Evolutionary conservation across 2,888 invertebrate genomes (phyloP).

Genomic region (Cerceris rybyensis): DNA sequence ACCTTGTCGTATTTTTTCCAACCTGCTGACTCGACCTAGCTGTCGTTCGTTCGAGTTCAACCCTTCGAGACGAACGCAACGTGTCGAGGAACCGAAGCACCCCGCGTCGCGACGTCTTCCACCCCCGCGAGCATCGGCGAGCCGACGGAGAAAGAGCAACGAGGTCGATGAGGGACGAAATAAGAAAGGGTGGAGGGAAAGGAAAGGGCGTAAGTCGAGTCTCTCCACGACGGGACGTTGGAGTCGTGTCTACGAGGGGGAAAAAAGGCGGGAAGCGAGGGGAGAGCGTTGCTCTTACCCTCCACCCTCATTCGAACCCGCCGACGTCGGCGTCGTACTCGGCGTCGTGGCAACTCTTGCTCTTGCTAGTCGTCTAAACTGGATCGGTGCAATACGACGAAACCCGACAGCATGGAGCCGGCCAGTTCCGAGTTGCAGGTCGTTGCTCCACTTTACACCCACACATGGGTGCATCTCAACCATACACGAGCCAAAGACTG

Average conservation of each 20-base stretch:
- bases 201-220: not conserved
- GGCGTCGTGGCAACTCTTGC: slow-evolving; percentile 31
- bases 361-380: slow-evolving; percentile 53
- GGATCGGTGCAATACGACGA: slow-evolving; percentile 72
- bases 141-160: slow-evolving; percentile 22
- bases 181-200: slow-evolving; percentile 28
- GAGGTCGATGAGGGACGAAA: slow-evolving; percentile 39
- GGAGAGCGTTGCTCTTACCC: slow-evolving; percentile 33
- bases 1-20: slow-evolving; percentile 17
- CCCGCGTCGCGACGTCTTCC: slow-evolving; percentile 22
- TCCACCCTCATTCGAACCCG: slow-evolving; percentile 19
- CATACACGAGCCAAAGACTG: slow-evolving; percentile 31
- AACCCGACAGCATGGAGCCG: slow-evolving; percentile 76
- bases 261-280: slow-evolving; percentile 21
- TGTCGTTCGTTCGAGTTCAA: slow-evolving; percentile 28
- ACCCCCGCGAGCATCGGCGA: slow-evolving; percentile 18
- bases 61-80: slow-evolving; percentile 7
- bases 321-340: slow-evolving; percentile 38
- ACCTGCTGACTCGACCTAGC: slow-evolving; percentile 38
- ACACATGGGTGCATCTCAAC: slow-evolving; percentile 47
- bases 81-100: slow-evolving; percentile 18
- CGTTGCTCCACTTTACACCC: slow-evolving; percentile 76
- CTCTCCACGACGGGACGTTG: slow-evolving; percentile 46
- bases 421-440: slow-evolving; percentile 73
- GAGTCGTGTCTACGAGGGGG: slow-evolving; percentile 20